Evolutionary conservation across 2,888 invertebrate species (phyloP).

Genomic region (Rhyacophila evoluta): DNA sequence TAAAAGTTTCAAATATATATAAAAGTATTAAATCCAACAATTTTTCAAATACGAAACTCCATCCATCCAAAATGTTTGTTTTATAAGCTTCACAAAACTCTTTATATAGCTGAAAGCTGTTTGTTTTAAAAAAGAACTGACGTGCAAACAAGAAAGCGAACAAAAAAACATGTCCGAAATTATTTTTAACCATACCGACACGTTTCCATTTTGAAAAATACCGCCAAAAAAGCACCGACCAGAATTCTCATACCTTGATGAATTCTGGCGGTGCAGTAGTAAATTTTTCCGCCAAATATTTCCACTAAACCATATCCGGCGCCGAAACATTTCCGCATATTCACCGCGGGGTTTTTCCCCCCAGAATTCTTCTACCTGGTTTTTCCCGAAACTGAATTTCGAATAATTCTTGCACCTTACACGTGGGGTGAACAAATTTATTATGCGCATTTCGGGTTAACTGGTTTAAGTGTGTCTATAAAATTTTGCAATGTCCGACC

Average conservation of each 20-base stretch:
- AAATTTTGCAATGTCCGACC: conserved; percentile 23
- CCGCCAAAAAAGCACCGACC: not conserved
- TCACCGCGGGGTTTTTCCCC: not conserved
- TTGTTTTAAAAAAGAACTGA: too few species aligned
- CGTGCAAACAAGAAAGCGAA: not conserved
- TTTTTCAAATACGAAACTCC: too few species aligned
- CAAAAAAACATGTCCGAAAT: not conserved
- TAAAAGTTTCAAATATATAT: too few species aligned
- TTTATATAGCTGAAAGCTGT: too few species aligned
- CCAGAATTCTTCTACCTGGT: not conserved
- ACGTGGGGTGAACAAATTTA: not conserved
- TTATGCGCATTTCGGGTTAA: conserved; percentile 8
- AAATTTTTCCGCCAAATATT: conserved; percentile 16
- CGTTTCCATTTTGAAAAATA: not conserved
- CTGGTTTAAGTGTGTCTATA: conserved; percentile 17
- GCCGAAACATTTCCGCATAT: not conserved
- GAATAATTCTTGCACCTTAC: conserved; percentile 14
- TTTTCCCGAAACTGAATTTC: conserved; percentile 5
- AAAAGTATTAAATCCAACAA: too few species aligned
- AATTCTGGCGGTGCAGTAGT: conserved; percentile 7
- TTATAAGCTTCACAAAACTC: too few species aligned
- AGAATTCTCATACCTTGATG: not conserved
- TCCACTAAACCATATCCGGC: conserved; percentile 14
- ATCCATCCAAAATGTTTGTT: too few species aligned
- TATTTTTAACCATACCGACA: not conserved